Percentiles rank a stretch among this genome's conserved stretches.
Evolutionary conservation across 2,888 invertebrate species (phyloP).

Genomic region (Patella depressa): DNA sequence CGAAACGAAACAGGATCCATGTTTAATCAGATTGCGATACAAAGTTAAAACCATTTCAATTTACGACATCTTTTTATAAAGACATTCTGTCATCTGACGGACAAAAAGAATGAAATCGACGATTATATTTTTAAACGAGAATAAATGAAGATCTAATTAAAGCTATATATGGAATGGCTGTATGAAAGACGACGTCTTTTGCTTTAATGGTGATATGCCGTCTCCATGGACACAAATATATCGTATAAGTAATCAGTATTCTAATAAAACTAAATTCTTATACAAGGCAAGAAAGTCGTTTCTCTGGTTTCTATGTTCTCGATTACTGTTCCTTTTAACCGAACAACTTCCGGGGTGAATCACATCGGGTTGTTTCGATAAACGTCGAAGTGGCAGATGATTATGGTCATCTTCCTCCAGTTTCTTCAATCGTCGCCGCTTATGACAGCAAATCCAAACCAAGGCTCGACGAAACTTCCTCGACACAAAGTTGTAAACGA

Average conservation of each 20-base stretch:
- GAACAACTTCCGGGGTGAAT: not conserved
- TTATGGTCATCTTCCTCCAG: not conserved
- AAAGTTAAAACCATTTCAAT: too few relatives aligned
- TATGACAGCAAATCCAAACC: conserved; percentile 38
- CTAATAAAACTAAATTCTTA: conserved; percentile 36
- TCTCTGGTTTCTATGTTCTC: conserved; percentile 29
- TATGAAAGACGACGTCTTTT: too few relatives aligned
- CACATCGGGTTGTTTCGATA: not conserved
- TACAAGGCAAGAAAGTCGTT: conserved; percentile 44
- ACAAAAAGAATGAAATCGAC: too few relatives aligned
- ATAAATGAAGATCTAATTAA: too few relatives aligned
- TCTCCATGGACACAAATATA: too few relatives aligned
- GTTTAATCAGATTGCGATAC: too few relatives aligned
- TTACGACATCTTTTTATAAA: too few relatives aligned
- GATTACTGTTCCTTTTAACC: not conserved
- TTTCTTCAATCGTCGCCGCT: conserved; percentile 17
- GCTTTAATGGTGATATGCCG: too few relatives aligned
- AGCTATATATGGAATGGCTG: too few relatives aligned
- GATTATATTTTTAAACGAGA: too few relatives aligned
- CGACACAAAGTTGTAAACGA: conserved; percentile 44
- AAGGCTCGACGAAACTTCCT: conserved; percentile 40
- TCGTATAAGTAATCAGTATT: conserved; percentile 3
- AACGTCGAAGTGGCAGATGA: not conserved
- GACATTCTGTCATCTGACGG: too few relatives aligned
- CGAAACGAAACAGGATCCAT: too few relatives aligned